phyloP scores from a whole-genome alignment of 2,113 vertebrate species.

The Maccullochella peelii region DNA sequence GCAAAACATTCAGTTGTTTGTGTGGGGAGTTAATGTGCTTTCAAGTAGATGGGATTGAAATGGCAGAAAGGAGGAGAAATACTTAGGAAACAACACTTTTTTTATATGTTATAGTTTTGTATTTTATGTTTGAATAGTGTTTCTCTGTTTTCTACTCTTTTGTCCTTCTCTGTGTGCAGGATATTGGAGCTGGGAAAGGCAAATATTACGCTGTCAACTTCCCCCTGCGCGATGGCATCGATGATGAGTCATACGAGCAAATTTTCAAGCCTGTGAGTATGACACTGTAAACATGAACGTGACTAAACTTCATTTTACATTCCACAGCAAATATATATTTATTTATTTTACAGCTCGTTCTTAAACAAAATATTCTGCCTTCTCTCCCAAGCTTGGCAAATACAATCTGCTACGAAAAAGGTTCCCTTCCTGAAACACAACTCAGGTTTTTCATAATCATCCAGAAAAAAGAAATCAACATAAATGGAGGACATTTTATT shows the following conservation, averaged over 20 bases:
- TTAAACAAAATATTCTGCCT: no score
- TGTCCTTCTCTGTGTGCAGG: slow-evolving; percentile 74
- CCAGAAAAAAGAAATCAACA: no score
- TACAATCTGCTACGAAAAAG: no score
- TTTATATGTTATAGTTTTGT: neutral
- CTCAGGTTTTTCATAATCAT: no score
- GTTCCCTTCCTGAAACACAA: no score
- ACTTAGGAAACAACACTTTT: neutral
- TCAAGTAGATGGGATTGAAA: neutral
- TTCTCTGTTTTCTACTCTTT: neutral
- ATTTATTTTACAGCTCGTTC: neutral
- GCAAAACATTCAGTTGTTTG: neutral
- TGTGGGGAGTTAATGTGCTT: neutral
- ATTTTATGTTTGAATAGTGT: neutral
- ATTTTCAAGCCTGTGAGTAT: slow-evolving; percentile 94
- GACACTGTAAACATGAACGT: no score
- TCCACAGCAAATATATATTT: neutral
- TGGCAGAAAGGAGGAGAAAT: neutral
- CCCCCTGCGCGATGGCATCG: slow-evolving; percentile 93
- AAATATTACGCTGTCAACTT: slow-evolving; percentile 98
- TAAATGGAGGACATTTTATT: no score
- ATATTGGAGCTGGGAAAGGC: slow-evolving; percentile 95
- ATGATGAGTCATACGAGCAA: slow-evolving; percentile 95
- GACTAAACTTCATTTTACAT: neutral
- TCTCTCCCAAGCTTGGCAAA: no score